Evolutionary conservation across 2,888 invertebrate species (phyloP).

Genomic region (Listrodromus nycthemerus): DNA sequence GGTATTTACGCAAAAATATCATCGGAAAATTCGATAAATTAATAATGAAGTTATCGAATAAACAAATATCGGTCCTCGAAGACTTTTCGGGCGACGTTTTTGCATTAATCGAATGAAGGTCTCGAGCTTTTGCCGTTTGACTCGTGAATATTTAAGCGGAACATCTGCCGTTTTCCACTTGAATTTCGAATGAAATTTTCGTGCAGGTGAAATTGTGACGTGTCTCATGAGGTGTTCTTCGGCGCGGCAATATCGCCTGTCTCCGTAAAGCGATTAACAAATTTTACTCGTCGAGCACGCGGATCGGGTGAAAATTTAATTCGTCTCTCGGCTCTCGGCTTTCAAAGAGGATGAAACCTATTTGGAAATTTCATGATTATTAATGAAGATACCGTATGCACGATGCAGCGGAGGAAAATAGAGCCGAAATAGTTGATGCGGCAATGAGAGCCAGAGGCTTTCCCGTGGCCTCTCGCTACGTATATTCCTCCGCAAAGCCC

Average conservation of each 20-base stretch:
- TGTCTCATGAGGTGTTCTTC: background rate
- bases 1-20: no score
- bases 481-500: constrained; percentile 18
- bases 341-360: background rate
- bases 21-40: no score
- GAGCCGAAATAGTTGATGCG: constrained; percentile 32
- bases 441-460: constrained; percentile 21
- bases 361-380: constrained; percentile 15
- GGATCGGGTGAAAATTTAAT: constrained; percentile 12
- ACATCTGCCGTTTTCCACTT: background rate
- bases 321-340: background rate
- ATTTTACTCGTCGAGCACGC: constrained; percentile 1
- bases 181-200: background rate
- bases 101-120: no score
- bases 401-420: constrained; percentile 13
- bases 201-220: background rate
- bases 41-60: no score
- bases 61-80: no score
- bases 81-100: no score
- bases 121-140: no score
- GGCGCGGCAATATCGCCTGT: background rate
- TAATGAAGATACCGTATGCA: constrained; percentile 15
- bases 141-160: no score
- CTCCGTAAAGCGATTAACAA: background rate
- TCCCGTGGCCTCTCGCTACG: background rate